Percentiles rank a stretch among this genome's conserved stretches.
These are phyloP conservation scores for Myrmophylax atrothorax DNA, from an alignment of 2,113 vertebrate genomes.

Conservation along the genomic window DNA sequence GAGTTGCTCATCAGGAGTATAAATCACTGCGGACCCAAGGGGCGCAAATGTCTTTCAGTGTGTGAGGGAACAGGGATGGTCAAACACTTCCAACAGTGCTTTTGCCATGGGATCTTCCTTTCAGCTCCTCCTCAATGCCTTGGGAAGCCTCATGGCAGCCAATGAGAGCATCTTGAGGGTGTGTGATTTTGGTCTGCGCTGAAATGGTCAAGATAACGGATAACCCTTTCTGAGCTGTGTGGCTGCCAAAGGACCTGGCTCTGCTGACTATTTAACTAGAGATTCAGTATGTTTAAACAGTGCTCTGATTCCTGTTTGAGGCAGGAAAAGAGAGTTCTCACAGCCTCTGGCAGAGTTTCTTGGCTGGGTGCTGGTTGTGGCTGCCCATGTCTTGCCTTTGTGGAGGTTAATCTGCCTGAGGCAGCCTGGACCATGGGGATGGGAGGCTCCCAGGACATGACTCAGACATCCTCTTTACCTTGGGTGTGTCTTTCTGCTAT, in stretches of 20 bases:
- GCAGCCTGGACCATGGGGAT: neutral
- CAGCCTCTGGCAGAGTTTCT: neutral
- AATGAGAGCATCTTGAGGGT: neutral
- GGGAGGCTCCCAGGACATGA: neutral
- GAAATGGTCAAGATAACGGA: neutral
- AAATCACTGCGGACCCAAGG: neutral
- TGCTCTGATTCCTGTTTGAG: neutral
- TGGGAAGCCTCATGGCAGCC: neutral
- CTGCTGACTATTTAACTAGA: neutral
- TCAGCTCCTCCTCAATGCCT: neutral
- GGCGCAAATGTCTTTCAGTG: neutral
- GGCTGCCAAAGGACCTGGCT: neutral
- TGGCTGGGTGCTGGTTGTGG: neutral
- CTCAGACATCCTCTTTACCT: neutral
- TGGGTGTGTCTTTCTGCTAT: accelerated
- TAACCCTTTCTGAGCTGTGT: neutral
- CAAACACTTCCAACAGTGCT: accelerated
- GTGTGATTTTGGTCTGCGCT: neutral
- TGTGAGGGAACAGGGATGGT: neutral
- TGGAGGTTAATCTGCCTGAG: neutral
- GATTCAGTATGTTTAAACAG: neutral
- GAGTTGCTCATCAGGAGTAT: neutral
- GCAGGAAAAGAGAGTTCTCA: neutral
- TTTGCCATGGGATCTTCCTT: neutral
- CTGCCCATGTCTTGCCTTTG: neutral